phyloP scores from a whole-genome alignment of 2,113 vertebrate genomes.

The Ictidomys tridecemlineatus region DNA sequence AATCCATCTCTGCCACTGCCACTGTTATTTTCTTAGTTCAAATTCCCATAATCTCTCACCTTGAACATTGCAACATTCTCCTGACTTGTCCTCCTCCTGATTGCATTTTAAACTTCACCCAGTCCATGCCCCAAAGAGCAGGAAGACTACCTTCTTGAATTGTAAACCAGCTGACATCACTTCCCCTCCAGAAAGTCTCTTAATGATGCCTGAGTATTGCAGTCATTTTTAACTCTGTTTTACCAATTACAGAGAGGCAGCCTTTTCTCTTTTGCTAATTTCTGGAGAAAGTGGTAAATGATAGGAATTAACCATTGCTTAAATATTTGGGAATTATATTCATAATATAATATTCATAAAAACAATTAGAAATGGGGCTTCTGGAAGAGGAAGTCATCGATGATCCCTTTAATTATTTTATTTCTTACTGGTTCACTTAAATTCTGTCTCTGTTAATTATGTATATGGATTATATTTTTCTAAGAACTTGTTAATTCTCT shows the following conservation, averaged over 20 bases:
- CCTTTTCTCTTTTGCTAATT: not conserved
- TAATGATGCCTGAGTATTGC: not conserved
- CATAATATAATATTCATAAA: not conserved
- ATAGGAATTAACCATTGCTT: not conserved
- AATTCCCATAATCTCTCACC: not conserved
- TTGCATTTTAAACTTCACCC: not conserved
- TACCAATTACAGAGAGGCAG: not conserved
- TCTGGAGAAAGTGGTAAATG: not conserved
- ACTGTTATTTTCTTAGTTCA: not conserved
- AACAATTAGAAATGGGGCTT: not conserved
- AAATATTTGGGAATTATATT: constrained; percentile 1
- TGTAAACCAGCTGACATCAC: not conserved
- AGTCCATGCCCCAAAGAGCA: no score
- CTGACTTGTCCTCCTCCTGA: not conserved
- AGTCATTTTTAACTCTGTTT: not conserved
- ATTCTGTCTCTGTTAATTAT: not conserved
- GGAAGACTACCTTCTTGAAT: not conserved
- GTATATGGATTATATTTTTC: not conserved
- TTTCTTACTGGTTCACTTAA: not conserved
- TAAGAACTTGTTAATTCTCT: constrained; percentile 6
- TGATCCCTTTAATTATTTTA: not conserved
- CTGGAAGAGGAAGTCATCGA: not conserved
- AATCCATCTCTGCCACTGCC: not conserved
- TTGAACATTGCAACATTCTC: not conserved
- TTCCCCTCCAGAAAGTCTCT: not conserved